Evolutionary conservation across 2,888 invertebrate genomes (phyloP).

Genomic region (Deroplatys truncata): DNA sequence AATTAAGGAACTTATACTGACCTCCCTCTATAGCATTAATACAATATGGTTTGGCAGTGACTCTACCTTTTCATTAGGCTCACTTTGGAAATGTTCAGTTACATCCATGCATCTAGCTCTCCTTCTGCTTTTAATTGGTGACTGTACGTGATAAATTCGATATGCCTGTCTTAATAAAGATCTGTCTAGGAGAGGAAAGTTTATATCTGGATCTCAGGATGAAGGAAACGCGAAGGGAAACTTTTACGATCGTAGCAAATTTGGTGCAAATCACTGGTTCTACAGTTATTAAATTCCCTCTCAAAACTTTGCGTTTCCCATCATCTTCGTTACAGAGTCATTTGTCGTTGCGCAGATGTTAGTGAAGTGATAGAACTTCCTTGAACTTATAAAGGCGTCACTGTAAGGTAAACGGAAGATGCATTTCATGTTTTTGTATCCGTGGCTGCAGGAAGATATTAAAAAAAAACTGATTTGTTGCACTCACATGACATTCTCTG

Average conservation of each 20-base stretch:
- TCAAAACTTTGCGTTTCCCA: background rate
- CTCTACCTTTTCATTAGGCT: background rate
- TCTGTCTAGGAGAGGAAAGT: background rate
- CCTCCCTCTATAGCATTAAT: no score
- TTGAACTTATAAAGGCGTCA: no score
- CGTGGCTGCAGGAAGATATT: no score
- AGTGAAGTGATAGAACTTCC: background rate
- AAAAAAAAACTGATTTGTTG: no score
- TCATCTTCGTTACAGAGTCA: background rate
- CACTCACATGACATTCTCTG: no score
- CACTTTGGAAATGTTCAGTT: background rate
- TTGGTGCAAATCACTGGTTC: background rate
- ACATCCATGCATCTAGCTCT: background rate
- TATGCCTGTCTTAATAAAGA: background rate
- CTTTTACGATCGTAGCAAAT: background rate
- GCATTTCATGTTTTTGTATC: no score
- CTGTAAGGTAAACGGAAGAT: no score
- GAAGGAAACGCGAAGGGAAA: background rate
- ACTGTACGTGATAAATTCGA: background rate
- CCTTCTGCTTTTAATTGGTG: background rate
- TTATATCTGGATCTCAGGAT: background rate
- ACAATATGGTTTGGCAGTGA: background rate
- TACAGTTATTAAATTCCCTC: background rate
- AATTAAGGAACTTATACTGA: no score
- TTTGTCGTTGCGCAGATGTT: background rate